phyloP scores from a whole-genome alignment of 2,797 vertebrate genomes.

The Ctenosaura bakeri region DNA sequence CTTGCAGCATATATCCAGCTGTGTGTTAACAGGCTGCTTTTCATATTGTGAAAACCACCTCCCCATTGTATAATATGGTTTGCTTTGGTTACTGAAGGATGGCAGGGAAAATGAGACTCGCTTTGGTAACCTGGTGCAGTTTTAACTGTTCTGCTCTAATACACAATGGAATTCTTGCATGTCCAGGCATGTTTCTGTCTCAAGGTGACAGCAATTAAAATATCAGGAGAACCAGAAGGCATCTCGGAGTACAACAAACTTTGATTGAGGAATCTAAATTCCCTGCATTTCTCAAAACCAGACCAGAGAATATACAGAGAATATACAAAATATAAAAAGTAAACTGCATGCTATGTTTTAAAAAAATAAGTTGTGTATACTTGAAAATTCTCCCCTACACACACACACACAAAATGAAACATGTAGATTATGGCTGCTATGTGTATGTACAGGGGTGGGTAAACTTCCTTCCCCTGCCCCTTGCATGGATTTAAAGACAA shows the following conservation, averaged over 20 bases:
- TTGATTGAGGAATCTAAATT: not conserved
- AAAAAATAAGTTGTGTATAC: too few species aligned
- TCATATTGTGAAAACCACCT: fast-evolving
- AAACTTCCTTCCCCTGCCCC: too few species aligned
- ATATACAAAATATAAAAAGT: too few species aligned
- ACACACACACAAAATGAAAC: too few species aligned
- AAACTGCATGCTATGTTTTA: too few species aligned
- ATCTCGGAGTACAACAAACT: conserved; percentile 27
- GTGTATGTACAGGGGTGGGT: too few species aligned
- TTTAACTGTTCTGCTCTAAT: conserved; percentile 28
- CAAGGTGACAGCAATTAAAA: not conserved
- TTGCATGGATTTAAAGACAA: too few species aligned
- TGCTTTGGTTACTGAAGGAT: conserved; percentile 35
- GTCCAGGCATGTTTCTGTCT: conserved; percentile 47
- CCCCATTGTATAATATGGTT: fast-evolving
- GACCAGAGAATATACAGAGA: not conserved
- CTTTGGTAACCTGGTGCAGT: not conserved
- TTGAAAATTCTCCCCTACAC: too few species aligned
- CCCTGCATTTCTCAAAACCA: not conserved
- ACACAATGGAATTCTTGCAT: conserved; percentile 32
- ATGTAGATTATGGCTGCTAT: too few species aligned
- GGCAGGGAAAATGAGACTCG: conserved; percentile 15
- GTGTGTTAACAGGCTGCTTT: not conserved
- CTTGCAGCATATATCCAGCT: not conserved
- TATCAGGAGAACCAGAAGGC: not conserved